Percentiles rank a stretch among this genome's conserved stretches.
These are phyloP conservation scores for Thaumetopoea pityocampa DNA, from an alignment of 1,140 invertebrate species.

Conservation along the genomic window DNA sequence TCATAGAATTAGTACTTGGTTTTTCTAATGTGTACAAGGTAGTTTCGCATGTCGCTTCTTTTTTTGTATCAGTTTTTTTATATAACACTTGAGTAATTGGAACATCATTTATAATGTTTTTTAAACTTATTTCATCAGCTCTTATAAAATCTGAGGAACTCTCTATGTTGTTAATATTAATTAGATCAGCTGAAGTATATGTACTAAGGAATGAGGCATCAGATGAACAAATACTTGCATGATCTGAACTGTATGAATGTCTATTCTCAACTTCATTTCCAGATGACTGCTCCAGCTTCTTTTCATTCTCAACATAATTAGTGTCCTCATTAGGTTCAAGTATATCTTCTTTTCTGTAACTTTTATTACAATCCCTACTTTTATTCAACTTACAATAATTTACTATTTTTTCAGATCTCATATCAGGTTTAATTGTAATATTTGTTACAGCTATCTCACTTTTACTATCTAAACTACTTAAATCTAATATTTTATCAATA, in stretches of 20 bases:
- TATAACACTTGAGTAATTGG: conserved; percentile 31
- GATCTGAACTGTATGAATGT: conserved; percentile 2
- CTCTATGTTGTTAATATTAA: conserved; percentile 24
- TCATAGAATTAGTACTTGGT: conserved; percentile 9
- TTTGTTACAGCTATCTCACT: conserved; percentile 37
- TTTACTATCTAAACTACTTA: conserved; percentile 61
- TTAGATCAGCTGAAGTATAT: conserved; percentile 34
- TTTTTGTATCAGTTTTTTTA: conserved; percentile 24
- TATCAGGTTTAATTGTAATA: conserved; percentile 39
- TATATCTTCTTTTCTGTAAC: conserved; percentile 27
- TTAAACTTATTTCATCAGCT: conserved; percentile 15
- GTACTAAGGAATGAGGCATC: conserved; percentile 55
- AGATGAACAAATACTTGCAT: conserved; percentile 33
- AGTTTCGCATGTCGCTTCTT: conserved; percentile 14
- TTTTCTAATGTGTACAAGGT: conserved; percentile 8
- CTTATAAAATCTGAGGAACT: conserved; percentile 21
- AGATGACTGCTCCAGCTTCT: too few species aligned
- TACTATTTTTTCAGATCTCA: conserved; percentile 69
- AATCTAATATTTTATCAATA: conserved; percentile 57
- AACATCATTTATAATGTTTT: conserved; percentile 14
- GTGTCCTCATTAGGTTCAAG: conserved; percentile 23
- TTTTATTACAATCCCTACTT: conserved; percentile 56
- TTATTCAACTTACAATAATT: conserved; percentile 73
- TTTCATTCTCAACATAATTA: conserved; percentile 5
- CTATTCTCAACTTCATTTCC: too few species aligned